These are phyloP conservation scores for Petrocephalus sullivani DNA, from an alignment of 2,797 vertebrate genomes.

Conservation along the genomic window DNA sequence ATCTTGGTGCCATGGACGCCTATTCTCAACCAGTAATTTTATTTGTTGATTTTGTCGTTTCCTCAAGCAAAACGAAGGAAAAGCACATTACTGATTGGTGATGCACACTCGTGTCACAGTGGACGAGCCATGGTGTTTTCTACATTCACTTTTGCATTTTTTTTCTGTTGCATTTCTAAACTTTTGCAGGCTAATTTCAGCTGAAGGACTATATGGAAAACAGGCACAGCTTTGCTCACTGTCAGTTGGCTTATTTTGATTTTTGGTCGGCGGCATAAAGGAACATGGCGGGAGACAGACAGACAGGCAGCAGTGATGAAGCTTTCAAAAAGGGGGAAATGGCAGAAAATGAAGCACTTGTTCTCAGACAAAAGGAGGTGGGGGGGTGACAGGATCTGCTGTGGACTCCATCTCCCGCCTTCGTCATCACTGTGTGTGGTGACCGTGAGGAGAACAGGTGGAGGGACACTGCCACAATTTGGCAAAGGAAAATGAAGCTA, in stretches of 20 bases:
- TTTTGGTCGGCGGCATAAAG: slow-evolving; percentile 49
- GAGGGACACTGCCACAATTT: slow-evolving; percentile 39
- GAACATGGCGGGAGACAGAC: slow-evolving; percentile 44
- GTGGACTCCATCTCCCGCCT: slow-evolving; percentile 58
- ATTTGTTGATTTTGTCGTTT: slow-evolving; percentile 53
- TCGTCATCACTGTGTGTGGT: slow-evolving; percentile 61
- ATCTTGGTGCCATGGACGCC: slow-evolving; percentile 48
- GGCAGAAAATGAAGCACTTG: slow-evolving; percentile 56
- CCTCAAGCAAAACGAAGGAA: slow-evolving; percentile 60
- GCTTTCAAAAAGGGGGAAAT: slow-evolving; percentile 50
- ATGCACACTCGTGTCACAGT: slow-evolving; percentile 46
- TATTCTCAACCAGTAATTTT: slow-evolving; percentile 36
- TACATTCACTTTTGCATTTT: slow-evolving; percentile 48
- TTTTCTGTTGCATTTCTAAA: neutral
- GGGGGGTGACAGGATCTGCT: slow-evolving; percentile 46
- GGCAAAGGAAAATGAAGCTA: slow-evolving; percentile 53
- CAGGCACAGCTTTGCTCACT: slow-evolving; percentile 53
- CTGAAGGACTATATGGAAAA: slow-evolving; percentile 54
- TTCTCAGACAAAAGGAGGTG: slow-evolving; percentile 52
- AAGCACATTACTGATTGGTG: slow-evolving; percentile 44
- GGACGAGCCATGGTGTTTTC: slow-evolving; percentile 43
- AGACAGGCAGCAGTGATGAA: slow-evolving; percentile 41
- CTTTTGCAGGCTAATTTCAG: slow-evolving; percentile 18
- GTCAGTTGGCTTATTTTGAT: slow-evolving; percentile 51
- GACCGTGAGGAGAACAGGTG: slow-evolving; percentile 47